Base-by-base conservation (phyloP, 2,888 invertebrate genomes). In the Hemicrepidius hirtus region DNA sequence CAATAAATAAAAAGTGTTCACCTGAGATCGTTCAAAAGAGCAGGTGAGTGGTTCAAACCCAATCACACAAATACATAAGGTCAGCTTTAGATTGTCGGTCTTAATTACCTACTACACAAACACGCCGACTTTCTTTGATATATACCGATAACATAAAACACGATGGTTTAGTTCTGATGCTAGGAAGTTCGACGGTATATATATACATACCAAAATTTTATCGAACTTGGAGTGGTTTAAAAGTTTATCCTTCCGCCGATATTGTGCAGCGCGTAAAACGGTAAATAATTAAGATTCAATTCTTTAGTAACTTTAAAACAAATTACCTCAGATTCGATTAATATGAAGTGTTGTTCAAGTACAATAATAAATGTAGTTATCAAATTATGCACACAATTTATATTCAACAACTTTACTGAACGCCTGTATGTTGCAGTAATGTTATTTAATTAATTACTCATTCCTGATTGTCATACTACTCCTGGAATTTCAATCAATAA, bases 101-200 rank as follows among this genome's bases (percentile, higher is more conserved):
- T 80, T 82, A 82, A 82, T 82, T 82, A 81, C 80, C 73, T 79
- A 80, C 78, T 79, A 80, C 75, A 80, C 79, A 80, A 81, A 80
- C 79, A 78, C 72, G 76, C 81, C 80, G 79, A 77, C 78, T 75
- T 73, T 76, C 81, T 82, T 82, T 82, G 82, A 82, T 79, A 80
- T 77, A 73, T 65, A 78, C 82, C 80, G 79, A 78, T 79, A 53
- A 18, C 46, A 46, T 46, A 46, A 46, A 46, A 46, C 18, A 46
- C 46, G 16, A 18, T 46, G 18, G 46, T 46, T 46, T 16, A 18
- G 16, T 46, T 20, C 18, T 46, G 16, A 46, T 18, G 46, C 18
- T 46, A 46, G 46, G 16, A 18, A 46, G 16, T 46, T 46, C 18
- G 16, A 10, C 13, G 13, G 16, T 7, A 3, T 46, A 6, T 7